A percentile compares a stretch with the other conserved stretches of the same genome.
These are phyloP conservation scores for Falco concolor DNA, from an alignment of 2,797 vertebrate genomes.

Conservation along the genomic window DNA sequence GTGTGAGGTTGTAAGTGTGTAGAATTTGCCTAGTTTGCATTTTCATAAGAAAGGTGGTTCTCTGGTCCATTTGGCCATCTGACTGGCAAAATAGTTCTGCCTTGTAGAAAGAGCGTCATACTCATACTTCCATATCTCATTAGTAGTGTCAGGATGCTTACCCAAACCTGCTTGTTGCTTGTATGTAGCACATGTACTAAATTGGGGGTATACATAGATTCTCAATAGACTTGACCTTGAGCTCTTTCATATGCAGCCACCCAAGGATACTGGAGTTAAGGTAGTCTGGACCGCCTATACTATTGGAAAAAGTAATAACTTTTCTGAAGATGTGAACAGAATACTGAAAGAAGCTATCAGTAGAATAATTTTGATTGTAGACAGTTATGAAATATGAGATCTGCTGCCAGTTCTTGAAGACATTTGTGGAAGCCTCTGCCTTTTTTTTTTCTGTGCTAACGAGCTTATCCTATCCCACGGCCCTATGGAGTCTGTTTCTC, in stretches of 20 bases:
- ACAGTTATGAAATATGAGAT: not conserved
- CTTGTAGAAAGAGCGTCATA: not conserved
- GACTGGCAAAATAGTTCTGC: not conserved
- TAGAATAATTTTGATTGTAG: not conserved
- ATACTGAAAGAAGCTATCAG: not conserved
- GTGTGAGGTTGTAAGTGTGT: not conserved
- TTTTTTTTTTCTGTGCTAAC: slow-evolving; percentile 3
- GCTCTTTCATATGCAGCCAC: not conserved
- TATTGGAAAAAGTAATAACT: not conserved
- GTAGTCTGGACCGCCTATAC: not conserved
- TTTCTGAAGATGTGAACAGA: not conserved
- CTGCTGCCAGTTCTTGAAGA: not conserved
- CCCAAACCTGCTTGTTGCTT: not conserved
- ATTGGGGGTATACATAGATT: not conserved
- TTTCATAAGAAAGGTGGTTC: not conserved
- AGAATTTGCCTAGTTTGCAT: not conserved
- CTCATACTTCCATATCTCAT: not conserved
- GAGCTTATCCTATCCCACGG: not conserved
- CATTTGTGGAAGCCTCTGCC: not conserved
- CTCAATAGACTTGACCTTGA: not conserved
- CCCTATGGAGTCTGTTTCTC: slow-evolving; percentile 12
- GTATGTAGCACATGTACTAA: accelerated
- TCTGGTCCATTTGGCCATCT: not conserved
- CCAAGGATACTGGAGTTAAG: not conserved
- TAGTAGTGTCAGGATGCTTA: not conserved